phyloP scores from a whole-genome alignment of 2,113 vertebrate species.

The Trinectes maculatus region DNA sequence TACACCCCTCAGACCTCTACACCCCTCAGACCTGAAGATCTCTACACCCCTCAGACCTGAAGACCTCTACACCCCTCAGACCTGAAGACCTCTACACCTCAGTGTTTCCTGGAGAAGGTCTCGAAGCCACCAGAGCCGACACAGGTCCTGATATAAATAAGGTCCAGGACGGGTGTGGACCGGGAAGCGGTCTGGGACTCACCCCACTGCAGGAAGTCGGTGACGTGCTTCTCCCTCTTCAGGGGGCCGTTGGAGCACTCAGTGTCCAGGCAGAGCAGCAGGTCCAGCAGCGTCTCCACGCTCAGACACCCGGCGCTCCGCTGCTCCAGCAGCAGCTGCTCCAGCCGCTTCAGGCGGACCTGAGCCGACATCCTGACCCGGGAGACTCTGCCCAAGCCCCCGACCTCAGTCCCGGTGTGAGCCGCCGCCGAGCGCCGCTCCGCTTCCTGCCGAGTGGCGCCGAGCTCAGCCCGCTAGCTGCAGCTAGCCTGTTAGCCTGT shows the following conservation, averaged over 20 bases:
- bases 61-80: too few species aligned
- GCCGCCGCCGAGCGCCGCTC: too few species aligned
- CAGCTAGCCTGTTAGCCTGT: conserved; percentile 72
- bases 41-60: too few species aligned
- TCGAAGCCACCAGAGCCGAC: too few species aligned
- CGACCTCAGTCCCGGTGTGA: conserved; percentile 11
- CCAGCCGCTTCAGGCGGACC: conserved; percentile 94
- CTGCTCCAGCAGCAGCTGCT: conserved; percentile 90
- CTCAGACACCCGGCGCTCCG: conserved; percentile 85
- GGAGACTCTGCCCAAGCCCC: too few species aligned
- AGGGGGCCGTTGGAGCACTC: conserved; percentile 89
- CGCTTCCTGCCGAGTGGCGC: conserved; percentile 43
- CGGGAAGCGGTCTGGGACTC: conserved; percentile 59
- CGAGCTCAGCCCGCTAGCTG: conserved; percentile 60
- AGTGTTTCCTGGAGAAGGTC: too few species aligned
- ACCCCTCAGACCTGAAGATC: too few species aligned
- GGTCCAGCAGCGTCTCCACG: conserved; percentile 94
- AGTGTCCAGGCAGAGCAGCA: conserved; percentile 89
- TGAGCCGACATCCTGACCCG: conserved; percentile 87
- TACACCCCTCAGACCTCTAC: too few species aligned
- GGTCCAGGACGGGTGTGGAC: background rate
- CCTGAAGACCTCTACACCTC: too few species aligned
- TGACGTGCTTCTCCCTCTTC: conserved; percentile 92
- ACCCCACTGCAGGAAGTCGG: conserved; percentile 97
- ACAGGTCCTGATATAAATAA: too few species aligned